These are phyloP conservation scores for Sesia apiformis DNA, from an alignment of 2,888 invertebrate genomes.

Conservation along the genomic window DNA sequence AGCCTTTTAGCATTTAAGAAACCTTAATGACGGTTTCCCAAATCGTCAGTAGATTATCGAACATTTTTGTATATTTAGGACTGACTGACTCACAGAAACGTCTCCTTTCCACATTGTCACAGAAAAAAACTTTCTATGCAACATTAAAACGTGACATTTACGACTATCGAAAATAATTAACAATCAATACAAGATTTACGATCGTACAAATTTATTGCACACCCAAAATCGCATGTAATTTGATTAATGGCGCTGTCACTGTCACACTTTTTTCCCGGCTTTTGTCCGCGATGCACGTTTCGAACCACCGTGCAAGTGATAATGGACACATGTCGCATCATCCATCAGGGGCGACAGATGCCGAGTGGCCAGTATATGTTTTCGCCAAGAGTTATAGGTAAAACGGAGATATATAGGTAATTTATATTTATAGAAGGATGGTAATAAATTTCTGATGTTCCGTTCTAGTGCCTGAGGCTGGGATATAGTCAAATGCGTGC, in stretches of 20 bases:
- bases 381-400: slow-evolving; percentile 32
- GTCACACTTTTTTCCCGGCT: slow-evolving; percentile 32
- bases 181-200: slow-evolving; percentile 2
- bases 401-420: not conserved
- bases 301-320: slow-evolving; percentile 37
- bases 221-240: slow-evolving; percentile 46
- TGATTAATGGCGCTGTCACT: slow-evolving; percentile 56
- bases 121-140: not conserved
- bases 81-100: no score
- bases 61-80: no score
- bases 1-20: no score
- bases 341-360: slow-evolving; percentile 60
- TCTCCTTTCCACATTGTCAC: no score
- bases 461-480: no score
- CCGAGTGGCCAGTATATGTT: slow-evolving; percentile 26
- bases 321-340: slow-evolving; percentile 68
- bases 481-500: no score
- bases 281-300: slow-evolving; percentile 27
- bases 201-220: slow-evolving; percentile 31
- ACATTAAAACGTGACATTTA: not conserved
- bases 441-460: no score
- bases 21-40: no score
- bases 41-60: no score
- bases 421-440: not conserved
- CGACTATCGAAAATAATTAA: not conserved